phyloP scores from a whole-genome alignment of 2,888 invertebrate genomes.

The Folsomia candida region DNA sequence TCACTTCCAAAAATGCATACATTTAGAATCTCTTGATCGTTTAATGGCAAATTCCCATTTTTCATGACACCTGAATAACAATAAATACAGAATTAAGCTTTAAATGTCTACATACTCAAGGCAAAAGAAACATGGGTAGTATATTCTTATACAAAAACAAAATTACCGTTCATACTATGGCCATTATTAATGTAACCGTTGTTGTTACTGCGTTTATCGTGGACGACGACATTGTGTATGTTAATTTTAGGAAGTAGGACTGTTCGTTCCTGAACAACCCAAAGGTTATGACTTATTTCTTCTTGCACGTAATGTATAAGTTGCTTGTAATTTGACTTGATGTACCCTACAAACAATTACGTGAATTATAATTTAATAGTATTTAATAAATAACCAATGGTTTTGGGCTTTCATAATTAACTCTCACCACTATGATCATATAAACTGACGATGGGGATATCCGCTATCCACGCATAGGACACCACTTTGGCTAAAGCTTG shows the following conservation, averaged over 20 bases:
- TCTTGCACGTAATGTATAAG: conserved; percentile 39
- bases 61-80: too few species aligned
- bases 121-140: too few species aligned
- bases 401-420: background rate
- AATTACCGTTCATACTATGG: background rate
- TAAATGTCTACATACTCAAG: too few species aligned
- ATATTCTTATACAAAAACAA: too few species aligned
- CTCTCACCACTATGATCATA: conserved; percentile 45
- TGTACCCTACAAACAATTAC: conserved; percentile 21
- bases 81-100: too few species aligned
- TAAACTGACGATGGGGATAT: conserved; percentile 43
- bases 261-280: conserved; percentile 34
- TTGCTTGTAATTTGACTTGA: conserved; percentile 37
- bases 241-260: conserved; percentile 37
- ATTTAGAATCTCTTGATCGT: conserved; percentile 23
- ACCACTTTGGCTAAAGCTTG: conserved; percentile 41
- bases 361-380: too few species aligned
- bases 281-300: conserved; percentile 43
- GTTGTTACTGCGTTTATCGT: conserved; percentile 21
- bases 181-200: conserved; percentile 44
- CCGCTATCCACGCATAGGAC: conserved; percentile 43
- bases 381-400: background rate
- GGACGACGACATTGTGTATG: conserved; percentile 38
- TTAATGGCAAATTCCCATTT: too few species aligned
- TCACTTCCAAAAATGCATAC: conserved; percentile 38